Evolutionary conservation across 2,888 invertebrate genomes (phyloP).

Genomic region (Ectemnius lituratus): DNA sequence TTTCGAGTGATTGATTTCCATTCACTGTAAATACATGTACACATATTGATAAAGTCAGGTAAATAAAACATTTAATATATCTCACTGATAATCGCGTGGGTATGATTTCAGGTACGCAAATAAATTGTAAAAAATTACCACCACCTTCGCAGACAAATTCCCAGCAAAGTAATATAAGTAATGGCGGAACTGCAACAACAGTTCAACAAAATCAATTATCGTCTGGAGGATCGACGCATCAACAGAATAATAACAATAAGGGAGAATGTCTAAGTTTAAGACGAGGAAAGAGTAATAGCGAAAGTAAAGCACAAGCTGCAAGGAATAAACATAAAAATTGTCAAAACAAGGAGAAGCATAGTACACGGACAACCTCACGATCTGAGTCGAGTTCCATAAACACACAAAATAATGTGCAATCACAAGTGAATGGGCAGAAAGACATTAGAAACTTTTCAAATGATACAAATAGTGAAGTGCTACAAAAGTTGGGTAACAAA

Average conservation of each 20-base stretch:
- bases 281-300: conserved; percentile 75
- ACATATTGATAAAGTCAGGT: not conserved
- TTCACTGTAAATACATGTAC: not conserved
- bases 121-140: conserved; percentile 72
- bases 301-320: conserved; percentile 79
- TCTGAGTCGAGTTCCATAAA: conserved; percentile 75
- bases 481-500: conserved; percentile 66
- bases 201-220: conserved; percentile 63
- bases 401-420: conserved; percentile 58
- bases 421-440: conserved; percentile 68
- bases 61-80: not conserved
- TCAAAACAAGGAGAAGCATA: conserved; percentile 76
- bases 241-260: conserved; percentile 77
- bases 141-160: conserved; percentile 66
- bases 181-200: conserved; percentile 62
- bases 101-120: conserved; percentile 65
- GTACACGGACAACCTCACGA: conserved; percentile 73
- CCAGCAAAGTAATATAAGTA: conserved; percentile 58
- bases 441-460: conserved; percentile 67
- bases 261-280: conserved; percentile 74
- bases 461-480: conserved; percentile 62
- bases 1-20: not conserved
- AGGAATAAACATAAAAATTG: conserved; percentile 80
- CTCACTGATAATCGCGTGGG: conserved; percentile 9
- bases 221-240: conserved; percentile 55